Percentiles rank a stretch among this genome's conserved stretches.
phyloP scores from a whole-genome alignment of 1,140 invertebrate species.

The Trichoplusia ni region DNA sequence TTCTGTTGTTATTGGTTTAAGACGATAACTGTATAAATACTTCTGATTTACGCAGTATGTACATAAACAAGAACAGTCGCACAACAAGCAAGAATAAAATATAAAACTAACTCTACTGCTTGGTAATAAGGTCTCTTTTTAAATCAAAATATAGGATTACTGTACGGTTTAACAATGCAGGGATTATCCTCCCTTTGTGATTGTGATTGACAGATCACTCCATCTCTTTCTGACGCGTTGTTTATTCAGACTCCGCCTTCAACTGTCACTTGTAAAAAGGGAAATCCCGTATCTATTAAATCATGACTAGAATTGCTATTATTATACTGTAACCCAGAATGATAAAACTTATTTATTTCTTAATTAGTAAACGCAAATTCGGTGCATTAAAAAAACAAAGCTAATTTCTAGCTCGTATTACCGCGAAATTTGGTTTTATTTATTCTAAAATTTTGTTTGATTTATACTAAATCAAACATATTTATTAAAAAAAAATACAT shows the following conservation, averaged over 20 bases:
- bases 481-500: not conserved
- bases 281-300: too few species aligned
- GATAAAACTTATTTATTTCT: too few species aligned
- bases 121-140: too few species aligned
- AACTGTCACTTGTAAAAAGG: slow-evolving; percentile 11
- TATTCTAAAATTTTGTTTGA: too few species aligned
- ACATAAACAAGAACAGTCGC: slow-evolving; percentile 8
- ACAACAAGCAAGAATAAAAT: too few species aligned
- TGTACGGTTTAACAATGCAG: slow-evolving; percentile 10
- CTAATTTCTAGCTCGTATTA: too few species aligned
- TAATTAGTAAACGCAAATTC: too few species aligned
- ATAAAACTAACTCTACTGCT: too few species aligned
- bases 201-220: slow-evolving; percentile 53
- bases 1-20: not conserved
- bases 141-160: too few species aligned
- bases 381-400: not conserved
- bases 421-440: too few species aligned
- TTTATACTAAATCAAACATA: not conserved
- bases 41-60: not conserved
- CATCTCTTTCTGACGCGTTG: slow-evolving; percentile 35
- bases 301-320: too few species aligned
- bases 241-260: slow-evolving; percentile 41
- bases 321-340: too few species aligned
- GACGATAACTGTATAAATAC: slow-evolving; percentile 4
- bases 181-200: slow-evolving; percentile 41